phyloP scores from a whole-genome alignment of 2,113 vertebrate species.

The Cichladusa arquata region DNA sequence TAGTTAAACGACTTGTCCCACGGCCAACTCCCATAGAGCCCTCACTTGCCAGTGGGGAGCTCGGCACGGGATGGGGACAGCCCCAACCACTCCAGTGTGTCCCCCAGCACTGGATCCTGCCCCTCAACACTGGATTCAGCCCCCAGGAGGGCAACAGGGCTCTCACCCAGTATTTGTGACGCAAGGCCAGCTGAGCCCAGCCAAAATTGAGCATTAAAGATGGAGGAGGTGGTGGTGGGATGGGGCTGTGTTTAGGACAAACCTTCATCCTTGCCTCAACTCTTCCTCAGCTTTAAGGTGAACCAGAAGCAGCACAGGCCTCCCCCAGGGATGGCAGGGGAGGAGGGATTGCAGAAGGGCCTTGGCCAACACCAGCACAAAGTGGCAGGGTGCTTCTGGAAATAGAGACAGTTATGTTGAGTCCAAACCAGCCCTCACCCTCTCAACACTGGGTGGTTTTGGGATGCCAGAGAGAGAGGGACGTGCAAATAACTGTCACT shows the following conservation, averaged over 20 bases:
- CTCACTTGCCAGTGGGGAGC: neutral
- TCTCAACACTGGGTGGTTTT: neutral
- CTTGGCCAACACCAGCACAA: neutral
- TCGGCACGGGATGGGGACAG: accelerated
- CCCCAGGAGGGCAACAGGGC: accelerated
- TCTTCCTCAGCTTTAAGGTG: neutral
- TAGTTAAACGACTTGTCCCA: neutral
- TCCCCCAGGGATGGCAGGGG: accelerated
- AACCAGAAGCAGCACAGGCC: neutral
- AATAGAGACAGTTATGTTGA: neutral
- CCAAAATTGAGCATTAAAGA: neutral
- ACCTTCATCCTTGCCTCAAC: neutral
- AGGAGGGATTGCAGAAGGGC: neutral
- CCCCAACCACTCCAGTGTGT: neutral
- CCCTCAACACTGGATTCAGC: accelerated
- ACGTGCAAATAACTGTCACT: neutral
- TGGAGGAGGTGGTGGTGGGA: neutral
- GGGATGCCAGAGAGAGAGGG: neutral
- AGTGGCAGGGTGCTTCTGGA: neutral
- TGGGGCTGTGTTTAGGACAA: neutral
- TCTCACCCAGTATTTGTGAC: neutral
- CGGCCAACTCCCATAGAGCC: neutral
- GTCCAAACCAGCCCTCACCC: neutral
- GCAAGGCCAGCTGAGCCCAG: neutral
- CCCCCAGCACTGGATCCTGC: accelerated